Percentiles rank a stretch among this genome's conserved stretches.
Evolutionary conservation across 2,888 invertebrate genomes (phyloP).

Genomic region (Villa cingulata): DNA sequence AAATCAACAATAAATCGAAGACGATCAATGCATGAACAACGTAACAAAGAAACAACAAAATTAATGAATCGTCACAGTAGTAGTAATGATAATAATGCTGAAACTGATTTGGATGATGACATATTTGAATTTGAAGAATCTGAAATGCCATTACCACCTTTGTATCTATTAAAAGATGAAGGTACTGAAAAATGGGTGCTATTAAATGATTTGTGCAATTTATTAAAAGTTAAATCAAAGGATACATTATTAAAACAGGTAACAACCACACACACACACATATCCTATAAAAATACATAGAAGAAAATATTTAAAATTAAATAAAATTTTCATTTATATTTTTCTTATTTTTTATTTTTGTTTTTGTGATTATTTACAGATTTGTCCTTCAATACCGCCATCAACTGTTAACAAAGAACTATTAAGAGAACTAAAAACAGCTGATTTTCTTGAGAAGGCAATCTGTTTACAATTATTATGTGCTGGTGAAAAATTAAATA

Average conservation of each 20-base stretch:
- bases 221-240: constrained; percentile 66
- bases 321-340: neutral
- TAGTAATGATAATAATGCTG: neutral
- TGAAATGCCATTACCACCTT: constrained; percentile 62
- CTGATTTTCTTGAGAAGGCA: constrained; percentile 67
- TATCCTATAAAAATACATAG: too few species aligned
- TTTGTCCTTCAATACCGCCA: constrained; percentile 29
- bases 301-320: neutral
- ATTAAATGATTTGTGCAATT: constrained; percentile 61
- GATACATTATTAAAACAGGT: constrained; percentile 62
- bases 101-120: constrained; percentile 37
- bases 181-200: constrained; percentile 66
- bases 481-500: constrained; percentile 65
- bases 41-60: constrained; percentile 28
- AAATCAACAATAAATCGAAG: neutral
- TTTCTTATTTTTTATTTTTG: too few species aligned
- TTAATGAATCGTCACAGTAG: too few species aligned
- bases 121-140: constrained; percentile 71
- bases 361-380: too few species aligned
- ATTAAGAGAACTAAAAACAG: constrained; percentile 58
- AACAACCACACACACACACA: too few species aligned
- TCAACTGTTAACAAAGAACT: constrained; percentile 26
- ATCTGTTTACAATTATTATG: constrained; percentile 65
- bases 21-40: constrained; percentile 24
- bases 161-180: constrained; percentile 57